Base-by-base conservation (phyloP, 2,888 invertebrate species). In the Limnephilus rhombicus region DNA sequence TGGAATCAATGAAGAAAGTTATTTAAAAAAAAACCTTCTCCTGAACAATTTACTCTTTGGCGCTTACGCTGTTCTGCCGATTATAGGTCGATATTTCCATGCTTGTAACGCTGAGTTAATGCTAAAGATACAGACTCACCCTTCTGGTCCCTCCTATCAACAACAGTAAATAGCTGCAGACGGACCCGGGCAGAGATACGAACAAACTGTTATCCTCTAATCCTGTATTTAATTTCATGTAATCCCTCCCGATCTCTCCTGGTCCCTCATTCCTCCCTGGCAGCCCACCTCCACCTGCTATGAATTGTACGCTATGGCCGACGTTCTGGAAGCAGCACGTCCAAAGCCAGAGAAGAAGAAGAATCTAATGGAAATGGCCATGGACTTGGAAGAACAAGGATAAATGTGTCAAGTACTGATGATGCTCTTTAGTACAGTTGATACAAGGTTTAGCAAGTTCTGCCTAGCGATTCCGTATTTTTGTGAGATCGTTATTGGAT, bases 291-390 rank as follows among this genome's bases (percentile, higher is more conserved):
- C 68, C 68, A n/a, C 68, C 68, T 24, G n/a, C 83, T 68, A 68
- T 3, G 68, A 85, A 13, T 13, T 88, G 37, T 91, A 91, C 29
- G 85, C 89, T 15, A 9, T 91, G 29, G 91, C 91, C 24, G 91
- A 91, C 24, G 91, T 37, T 2, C 41, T 91, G 24, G 91, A 91
- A 31, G 91, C 91, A 13, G 91, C 91, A 0, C 89, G 68, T 9
- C 91, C 91, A 24, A 91, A 91, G 13, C 68, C 31, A 2, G 82
- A 53, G 68, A 91, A 91, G 89, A 91, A 90, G 24, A 90, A 90
- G 31, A 90, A 81, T 45, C 81, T 90, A 15, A 41, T 90, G 49
- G 90, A 90, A 31, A 29, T 90, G 18, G 82, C 82, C 13, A 82
- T 90, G 90, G 89, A 89, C 2, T 18, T 29, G 87, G 86, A 89